A percentile compares a stretch with the other conserved stretches of the same genome.
phyloP scores from a whole-genome alignment of 2,888 invertebrate genomes.

The Capitulum mitella region DNA sequence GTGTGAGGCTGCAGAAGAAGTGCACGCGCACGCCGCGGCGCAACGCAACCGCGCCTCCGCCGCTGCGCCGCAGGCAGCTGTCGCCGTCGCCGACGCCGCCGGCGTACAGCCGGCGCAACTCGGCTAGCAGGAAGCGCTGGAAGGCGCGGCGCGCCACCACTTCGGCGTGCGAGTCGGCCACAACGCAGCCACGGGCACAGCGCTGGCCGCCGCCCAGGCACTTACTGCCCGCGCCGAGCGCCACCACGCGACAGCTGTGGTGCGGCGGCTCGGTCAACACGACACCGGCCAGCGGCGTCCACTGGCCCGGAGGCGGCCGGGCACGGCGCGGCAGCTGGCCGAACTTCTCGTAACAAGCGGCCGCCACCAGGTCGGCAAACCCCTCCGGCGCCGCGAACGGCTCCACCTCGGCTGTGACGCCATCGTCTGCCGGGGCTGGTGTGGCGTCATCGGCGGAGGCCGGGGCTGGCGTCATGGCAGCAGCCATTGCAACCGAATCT shows the following conservation, averaged over 20 bases:
- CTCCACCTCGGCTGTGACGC: neutral
- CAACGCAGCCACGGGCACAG: slow-evolving; percentile 57
- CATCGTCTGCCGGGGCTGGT: neutral
- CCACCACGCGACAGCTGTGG: slow-evolving; percentile 53
- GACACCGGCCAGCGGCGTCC: neutral
- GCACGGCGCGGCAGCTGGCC: neutral
- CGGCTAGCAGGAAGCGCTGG: slow-evolving; percentile 62
- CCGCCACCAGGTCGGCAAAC: neutral
- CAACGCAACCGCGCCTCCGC: slow-evolving; percentile 47
- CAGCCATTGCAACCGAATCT: too few species aligned
- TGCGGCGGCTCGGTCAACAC: neutral
- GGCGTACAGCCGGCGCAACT: slow-evolving; percentile 49
- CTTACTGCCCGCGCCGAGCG: slow-evolving; percentile 86
- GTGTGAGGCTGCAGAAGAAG: slow-evolving; percentile 77
- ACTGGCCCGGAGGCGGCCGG: neutral
- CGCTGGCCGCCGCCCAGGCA: slow-evolving; percentile 66
- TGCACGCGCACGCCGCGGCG: slow-evolving; percentile 60
- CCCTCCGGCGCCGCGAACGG: neutral
- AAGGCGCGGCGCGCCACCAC: slow-evolving; percentile 75
- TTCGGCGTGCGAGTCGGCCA: slow-evolving; percentile 92
- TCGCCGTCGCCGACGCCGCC: slow-evolving; percentile 36
- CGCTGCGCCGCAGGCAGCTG: slow-evolving; percentile 26
- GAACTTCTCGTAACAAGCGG: neutral
- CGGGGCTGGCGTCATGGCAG: too few species aligned
- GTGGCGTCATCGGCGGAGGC: neutral